Conservation (phyloP, 2,888 invertebrate species). For the Cybosia mesomella region DNA sequence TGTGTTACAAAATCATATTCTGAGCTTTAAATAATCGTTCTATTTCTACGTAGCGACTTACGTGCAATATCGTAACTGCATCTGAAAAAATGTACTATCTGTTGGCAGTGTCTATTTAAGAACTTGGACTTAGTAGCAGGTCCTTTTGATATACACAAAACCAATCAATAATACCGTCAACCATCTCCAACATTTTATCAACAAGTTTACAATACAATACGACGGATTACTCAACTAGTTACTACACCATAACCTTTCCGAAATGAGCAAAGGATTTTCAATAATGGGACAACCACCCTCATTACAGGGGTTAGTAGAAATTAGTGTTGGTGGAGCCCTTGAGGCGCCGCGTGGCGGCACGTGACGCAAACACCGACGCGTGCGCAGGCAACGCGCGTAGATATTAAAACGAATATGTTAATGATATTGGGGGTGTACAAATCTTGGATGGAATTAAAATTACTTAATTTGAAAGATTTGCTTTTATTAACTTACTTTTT, state of each 20-base stretch:
- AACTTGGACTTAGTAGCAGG: too few relatives aligned
- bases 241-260: conserved; percentile 48
- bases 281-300: conserved; percentile 50
- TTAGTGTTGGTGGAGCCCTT: conserved; percentile 64
- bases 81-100: too few relatives aligned
- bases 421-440: conserved; percentile 38
- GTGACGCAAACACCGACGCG: conserved; percentile 72
- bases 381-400: conserved; percentile 68
- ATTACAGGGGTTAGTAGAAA: conserved; percentile 56
- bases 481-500: background rate
- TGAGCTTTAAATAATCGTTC: too few relatives aligned
- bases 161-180: conserved; percentile 1
- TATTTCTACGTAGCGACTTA: too few relatives aligned
- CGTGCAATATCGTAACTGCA: too few relatives aligned
- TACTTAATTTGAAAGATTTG: background rate
- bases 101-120: too few relatives aligned
- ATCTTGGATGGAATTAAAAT: conserved; percentile 17
- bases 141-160: background rate
- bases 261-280: conserved; percentile 72
- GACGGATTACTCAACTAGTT: conserved; percentile 53
- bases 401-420: conserved; percentile 81
- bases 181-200: conserved; percentile 11
- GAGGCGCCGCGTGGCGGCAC: conserved; percentile 66
- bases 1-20: too few relatives aligned
- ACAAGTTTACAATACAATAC: conserved; percentile 21